phyloP scores from a whole-genome alignment of 2,888 invertebrate genomes.

The Choreutis nemorana region DNA sequence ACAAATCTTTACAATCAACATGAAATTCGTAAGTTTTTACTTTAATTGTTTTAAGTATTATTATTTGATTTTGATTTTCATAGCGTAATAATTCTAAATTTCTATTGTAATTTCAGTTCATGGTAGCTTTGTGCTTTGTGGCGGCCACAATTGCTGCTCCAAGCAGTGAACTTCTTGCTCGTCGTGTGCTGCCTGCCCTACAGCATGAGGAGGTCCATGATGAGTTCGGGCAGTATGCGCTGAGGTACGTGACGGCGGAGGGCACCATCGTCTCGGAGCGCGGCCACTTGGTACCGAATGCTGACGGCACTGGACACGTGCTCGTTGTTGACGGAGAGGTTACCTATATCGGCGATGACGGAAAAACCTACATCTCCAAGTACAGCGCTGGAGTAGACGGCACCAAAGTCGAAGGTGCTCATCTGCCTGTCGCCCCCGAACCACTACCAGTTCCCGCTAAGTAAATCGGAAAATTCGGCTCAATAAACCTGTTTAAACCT shows the following conservation, averaged over 20 bases:
- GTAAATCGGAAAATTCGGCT: no score
- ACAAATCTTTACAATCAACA: no score
- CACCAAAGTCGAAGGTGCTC: constrained; percentile 23
- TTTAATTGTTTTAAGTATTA: constrained; percentile 1
- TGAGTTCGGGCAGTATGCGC: constrained; percentile 29
- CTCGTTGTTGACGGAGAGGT: constrained; percentile 32
- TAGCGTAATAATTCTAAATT: neutral
- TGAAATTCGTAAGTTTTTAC: constrained; percentile 24
- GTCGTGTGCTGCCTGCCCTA: constrained; percentile 22
- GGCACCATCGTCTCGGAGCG: constrained; percentile 30
- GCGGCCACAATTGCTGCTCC: constrained; percentile 12
- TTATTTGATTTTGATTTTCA: neutral
- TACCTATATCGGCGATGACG: constrained; percentile 31
- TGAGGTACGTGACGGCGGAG: constrained; percentile 37
- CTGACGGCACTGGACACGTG: constrained; percentile 21
- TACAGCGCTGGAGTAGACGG: constrained; percentile 35
- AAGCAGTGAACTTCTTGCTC: no score
- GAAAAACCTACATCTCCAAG: constrained; percentile 33
- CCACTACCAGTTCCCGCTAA: constrained; percentile 4
- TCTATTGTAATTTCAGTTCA: constrained; percentile 15
- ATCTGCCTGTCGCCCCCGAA: constrained; percentile 20
- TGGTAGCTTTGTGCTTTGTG: constrained; percentile 18
- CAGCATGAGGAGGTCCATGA: constrained; percentile 29
- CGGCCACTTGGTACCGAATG: constrained; percentile 28
- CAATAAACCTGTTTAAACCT: no score